Evolutionary conservation across 2,888 invertebrate species (phyloP).

Genomic region (Eupithecia pulchellata): DNA sequence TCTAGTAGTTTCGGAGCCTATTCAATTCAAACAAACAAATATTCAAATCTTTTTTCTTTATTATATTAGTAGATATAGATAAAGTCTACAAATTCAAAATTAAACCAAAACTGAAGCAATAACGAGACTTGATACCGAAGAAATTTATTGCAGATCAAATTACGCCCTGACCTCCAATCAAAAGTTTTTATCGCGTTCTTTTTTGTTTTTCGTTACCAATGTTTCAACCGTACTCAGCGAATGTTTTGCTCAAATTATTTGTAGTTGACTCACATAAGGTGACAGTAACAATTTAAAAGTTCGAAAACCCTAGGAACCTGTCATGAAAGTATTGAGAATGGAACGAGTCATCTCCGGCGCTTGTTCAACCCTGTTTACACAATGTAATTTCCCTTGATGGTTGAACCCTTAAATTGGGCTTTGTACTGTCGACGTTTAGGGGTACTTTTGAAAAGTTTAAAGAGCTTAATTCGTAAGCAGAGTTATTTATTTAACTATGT

Average conservation of each 20-base stretch:
- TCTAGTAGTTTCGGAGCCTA: too few relatives aligned
- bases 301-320: conserved; percentile 7
- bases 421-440: conserved; percentile 20
- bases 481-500: neutral
- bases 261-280: neutral
- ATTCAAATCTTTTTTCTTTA: too few relatives aligned
- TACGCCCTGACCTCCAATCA: too few relatives aligned
- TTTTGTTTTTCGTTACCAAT: too few relatives aligned
- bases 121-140: too few relatives aligned
- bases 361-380: conserved; percentile 31
- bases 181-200: too few relatives aligned
- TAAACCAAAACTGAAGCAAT: too few relatives aligned
- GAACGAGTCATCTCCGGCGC: conserved; percentile 16
- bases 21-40: too few relatives aligned
- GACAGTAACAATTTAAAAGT: neutral
- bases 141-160: neutral
- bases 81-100: too few relatives aligned
- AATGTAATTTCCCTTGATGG: conserved; percentile 38
- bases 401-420: conserved; percentile 29
- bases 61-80: too few relatives aligned
- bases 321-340: conserved; percentile 17
- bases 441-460: neutral
- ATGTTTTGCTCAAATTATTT: too few relatives aligned
- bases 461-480: neutral
- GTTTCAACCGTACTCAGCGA: too few relatives aligned